phyloP scores from a whole-genome alignment of 2,113 vertebrate genomes.

The Oreochromis spilurus region DNA sequence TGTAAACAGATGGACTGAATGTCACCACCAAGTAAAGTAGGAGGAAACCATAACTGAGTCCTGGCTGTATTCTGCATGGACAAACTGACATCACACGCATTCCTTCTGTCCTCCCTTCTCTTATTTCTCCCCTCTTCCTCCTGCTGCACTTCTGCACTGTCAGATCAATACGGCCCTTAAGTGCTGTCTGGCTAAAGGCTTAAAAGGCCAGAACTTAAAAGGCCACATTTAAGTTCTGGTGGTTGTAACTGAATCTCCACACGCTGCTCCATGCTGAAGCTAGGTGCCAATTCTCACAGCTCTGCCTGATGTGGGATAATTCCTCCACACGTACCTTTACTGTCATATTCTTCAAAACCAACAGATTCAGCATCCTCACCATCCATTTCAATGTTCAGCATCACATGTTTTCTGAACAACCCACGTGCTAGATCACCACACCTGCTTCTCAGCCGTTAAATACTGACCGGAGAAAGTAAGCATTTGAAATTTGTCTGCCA shows the following conservation, averaged over 20 bases:
- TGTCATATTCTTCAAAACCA: neutral
- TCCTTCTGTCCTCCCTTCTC: neutral
- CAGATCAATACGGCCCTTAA: slow-evolving; percentile 9
- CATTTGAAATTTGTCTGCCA: neutral
- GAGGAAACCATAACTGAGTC: neutral
- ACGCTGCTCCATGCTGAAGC: slow-evolving; percentile 2
- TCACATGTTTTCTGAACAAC: neutral
- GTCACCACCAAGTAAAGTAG: neutral
- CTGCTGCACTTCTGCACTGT: neutral
- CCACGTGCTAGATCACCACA: neutral
- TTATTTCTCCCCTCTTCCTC: neutral
- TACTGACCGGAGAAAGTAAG: neutral
- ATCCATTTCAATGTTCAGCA: neutral
- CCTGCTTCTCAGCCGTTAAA: neutral
- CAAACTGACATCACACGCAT: neutral
- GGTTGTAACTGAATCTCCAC: slow-evolving; percentile 43
- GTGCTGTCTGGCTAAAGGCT: slow-evolving; percentile 59
- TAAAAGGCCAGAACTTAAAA: no score
- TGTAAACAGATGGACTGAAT: neutral
- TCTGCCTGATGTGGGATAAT: slow-evolving; percentile 8
- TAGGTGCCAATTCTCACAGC: slow-evolving; percentile 30
- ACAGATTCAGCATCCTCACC: neutral
- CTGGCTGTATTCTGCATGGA: neutral
- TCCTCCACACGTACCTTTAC: neutral
- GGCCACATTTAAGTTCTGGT: slow-evolving; percentile 51